A percentile compares a stretch with the other conserved stretches of the same genome.
phyloP scores from a whole-genome alignment of 92 coral and sea anemone species.

The Zoanthus sociatus region DNA sequence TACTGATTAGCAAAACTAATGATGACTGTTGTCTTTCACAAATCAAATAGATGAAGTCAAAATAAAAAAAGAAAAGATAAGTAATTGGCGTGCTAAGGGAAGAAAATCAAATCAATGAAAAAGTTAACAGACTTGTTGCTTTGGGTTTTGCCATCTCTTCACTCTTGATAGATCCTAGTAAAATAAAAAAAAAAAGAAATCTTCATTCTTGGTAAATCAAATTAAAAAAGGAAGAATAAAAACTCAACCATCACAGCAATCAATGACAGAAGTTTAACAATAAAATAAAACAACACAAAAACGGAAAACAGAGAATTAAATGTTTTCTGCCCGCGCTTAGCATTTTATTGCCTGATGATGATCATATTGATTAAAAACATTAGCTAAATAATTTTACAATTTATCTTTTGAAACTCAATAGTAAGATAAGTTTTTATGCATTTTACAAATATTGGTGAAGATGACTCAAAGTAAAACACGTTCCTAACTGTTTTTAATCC shows the following conservation, averaged over 20 bases:
- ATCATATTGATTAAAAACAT: no score
- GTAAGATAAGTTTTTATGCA: no score
- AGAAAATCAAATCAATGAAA: not conserved
- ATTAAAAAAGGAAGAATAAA: not conserved
- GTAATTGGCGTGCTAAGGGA: not conserved
- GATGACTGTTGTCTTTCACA: not conserved
- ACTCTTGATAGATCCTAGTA: conserved; percentile 58
- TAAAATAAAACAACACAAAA: no score
- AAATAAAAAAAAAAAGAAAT: not conserved
- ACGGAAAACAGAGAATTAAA: no score
- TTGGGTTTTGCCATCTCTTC: conserved; percentile 84
- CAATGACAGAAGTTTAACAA: not conserved
- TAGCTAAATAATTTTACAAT: no score
- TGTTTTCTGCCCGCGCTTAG: no score
- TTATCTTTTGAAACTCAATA: no score
- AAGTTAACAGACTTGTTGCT: conserved; percentile 64
- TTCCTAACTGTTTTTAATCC: not conserved
- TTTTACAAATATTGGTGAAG: no score
- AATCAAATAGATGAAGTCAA: not conserved
- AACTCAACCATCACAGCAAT: not conserved
- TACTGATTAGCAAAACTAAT: no score
- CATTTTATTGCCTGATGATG: no score
- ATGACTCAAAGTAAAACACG: no score
- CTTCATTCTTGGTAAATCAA: not conserved
- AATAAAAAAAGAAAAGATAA: not conserved